Percentiles rank a stretch among this genome's conserved stretches.
These are phyloP conservation scores for Synanthedon andrenaeformis DNA, from an alignment of 2,888 invertebrate genomes.

Conservation along the genomic window DNA sequence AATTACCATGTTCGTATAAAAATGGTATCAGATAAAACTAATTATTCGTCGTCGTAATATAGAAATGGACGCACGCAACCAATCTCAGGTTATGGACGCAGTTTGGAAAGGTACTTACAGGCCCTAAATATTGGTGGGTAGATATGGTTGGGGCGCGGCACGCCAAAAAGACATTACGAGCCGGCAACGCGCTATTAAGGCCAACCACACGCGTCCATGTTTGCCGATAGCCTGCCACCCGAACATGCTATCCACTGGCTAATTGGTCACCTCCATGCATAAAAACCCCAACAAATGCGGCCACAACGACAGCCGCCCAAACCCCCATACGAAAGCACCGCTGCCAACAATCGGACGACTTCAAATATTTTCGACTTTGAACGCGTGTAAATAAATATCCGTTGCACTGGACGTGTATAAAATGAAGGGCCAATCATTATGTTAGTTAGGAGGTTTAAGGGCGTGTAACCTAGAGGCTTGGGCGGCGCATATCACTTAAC, in stretches of 20 bases:
- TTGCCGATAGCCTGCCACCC: constrained; percentile 49
- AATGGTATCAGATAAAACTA: constrained; percentile 53
- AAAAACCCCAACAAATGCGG: constrained; percentile 51
- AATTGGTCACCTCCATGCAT: constrained; percentile 59
- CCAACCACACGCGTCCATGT: constrained; percentile 55
- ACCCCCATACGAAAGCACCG: constrained; percentile 24
- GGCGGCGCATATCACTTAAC: constrained; percentile 52
- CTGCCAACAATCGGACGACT: constrained; percentile 5
- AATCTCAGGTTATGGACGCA: constrained; percentile 50
- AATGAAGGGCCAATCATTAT: constrained; percentile 37
- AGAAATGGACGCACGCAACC: constrained; percentile 55
- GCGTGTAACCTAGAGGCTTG: constrained; percentile 46
- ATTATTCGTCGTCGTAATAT: constrained; percentile 54
- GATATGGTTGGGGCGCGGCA: constrained; percentile 57
- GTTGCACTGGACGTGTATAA: neutral
- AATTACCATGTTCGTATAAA: constrained; percentile 45
- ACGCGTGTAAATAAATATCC: constrained; percentile 19
- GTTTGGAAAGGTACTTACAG: constrained; percentile 50
- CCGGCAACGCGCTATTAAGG: constrained; percentile 59
- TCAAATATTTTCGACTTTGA: constrained; percentile 29
- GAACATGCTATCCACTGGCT: constrained; percentile 59
- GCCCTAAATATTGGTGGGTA: constrained; percentile 52
- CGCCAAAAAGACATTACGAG: constrained; percentile 63
- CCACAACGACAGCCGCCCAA: constrained; percentile 29
- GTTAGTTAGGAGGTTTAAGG: constrained; percentile 34